Base-by-base conservation (phyloP, 1,140 invertebrate species). In the Adoxophyes honmai region DNA sequence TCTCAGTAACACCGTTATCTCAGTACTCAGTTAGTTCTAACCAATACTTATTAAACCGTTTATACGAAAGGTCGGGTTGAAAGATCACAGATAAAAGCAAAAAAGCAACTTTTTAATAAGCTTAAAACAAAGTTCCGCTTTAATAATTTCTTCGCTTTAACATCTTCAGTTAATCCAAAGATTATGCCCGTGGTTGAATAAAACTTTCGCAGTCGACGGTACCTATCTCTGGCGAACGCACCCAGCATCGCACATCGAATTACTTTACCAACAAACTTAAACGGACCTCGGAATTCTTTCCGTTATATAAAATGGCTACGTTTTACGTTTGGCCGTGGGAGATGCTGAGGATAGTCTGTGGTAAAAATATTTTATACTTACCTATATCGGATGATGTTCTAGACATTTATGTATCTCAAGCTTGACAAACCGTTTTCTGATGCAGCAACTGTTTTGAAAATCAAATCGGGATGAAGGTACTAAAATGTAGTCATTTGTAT, bases 91-190 rank as follows among this genome's bases (percentile, higher is more conserved):
- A 52, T 18, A 1, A 14, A 42, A 35, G 36, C 39, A 58, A 60
- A 69, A 64, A 58, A 63, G 36, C 55, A 57, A 35, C 52, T 52
- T 64, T 65, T 67, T 66, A 70, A 64, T 70, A 73, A 73, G 66
- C 63, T 65, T 61, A 67, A 73, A 70, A 73, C 59, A 67, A 75
- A 73, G 70, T 75, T 73, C 66, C 44, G 58, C 59, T 64, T 66
- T 68, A 69, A 73, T 70, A 75, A 68, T 73, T 73, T 66, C 62
- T 68, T 64, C 62, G 53, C 60, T 66, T 67, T 61, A 73, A 61
- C 58, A 68, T 60, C 37, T 60, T 61, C 53, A 60, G 67, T 70
- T 68, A 64, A 70, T 70, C 65, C 52, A 59, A 52, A 64, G 70
- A 73, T 67, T 70, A 73, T 69, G 57, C 58, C 53, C 52, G 52